Base-by-base conservation (phyloP, 2,797 vertebrate species). In the Microcaecilia unicolor region DNA sequence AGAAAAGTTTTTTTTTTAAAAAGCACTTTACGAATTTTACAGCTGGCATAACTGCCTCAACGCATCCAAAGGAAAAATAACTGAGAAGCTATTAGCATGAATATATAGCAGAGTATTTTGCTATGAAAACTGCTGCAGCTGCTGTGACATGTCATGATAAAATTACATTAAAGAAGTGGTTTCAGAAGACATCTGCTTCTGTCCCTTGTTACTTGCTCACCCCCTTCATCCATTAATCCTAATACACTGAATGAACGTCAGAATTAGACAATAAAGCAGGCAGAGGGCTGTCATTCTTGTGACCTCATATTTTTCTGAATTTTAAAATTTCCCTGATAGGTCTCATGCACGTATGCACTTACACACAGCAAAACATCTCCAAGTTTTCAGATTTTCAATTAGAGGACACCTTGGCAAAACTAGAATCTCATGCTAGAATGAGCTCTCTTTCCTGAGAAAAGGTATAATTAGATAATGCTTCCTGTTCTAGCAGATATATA, bases 121-220 rank as follows among this genome's bases (percentile, higher is more conserved):
- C 48, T 50, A 28, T 20, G 27, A 34, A 37, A 31, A 38, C 20
- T 35, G 25, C 44, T 2, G 3, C 11, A 35, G 19, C 17, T 42
- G 10, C 28, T 26, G 31, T 44, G 15, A 24, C 61, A 24, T 20
- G 31, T 18, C 39, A 48, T 44, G 55, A n/a, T n/a, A n/a, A 51
- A 62, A 58, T 44, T 42, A 18, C 31, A 53, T 46, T 57, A 50
- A 48, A 26, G 42, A 13, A 39, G 15, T 4, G 20, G 41, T 41
- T 42, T 48, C 22, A 28, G 32, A 57, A 57, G 17, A 22, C 38
- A 18, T n/a, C n/a, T 7, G 29, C 26, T 53, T 35, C 21, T 28
- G 30, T 37, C 18, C 35, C 49, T 48, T 51, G 25, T 15, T 59
- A 64, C 45, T 37, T 53, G 6, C 28, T 22, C n/a, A 39, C 10